phyloP scores from a whole-genome alignment of 1,140 invertebrate species.

The Brachionus angularis region DNA sequence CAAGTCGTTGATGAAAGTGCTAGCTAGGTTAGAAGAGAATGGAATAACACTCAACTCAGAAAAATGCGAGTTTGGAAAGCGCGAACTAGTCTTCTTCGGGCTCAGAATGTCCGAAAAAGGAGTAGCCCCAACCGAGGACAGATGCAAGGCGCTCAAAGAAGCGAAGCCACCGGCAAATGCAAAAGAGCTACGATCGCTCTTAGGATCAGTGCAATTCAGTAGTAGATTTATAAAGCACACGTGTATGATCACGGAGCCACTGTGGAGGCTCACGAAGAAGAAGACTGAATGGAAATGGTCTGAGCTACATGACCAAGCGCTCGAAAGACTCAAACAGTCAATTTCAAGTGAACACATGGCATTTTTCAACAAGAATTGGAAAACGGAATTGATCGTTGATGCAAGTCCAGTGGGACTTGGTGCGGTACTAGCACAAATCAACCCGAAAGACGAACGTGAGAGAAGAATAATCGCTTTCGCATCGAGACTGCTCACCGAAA shows the following conservation, averaged over 20 bases:
- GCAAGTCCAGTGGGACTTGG: conserved; percentile 55
- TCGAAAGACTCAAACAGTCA: not conserved
- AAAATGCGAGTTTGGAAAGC: too few species aligned
- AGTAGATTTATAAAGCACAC: not conserved
- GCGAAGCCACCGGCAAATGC: conserved; percentile 40
- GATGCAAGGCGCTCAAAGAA: conserved; percentile 40
- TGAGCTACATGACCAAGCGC: conserved; percentile 38
- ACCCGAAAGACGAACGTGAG: too few species aligned
- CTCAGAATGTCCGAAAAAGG: conserved; percentile 47
- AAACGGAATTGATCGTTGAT: conserved; percentile 27
- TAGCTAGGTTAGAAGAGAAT: too few species aligned
- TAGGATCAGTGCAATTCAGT: not conserved
- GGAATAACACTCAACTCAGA: too few species aligned
- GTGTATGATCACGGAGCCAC: not conserved
- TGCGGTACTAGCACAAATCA: too few species aligned
- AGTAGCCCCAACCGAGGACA: conserved; percentile 44
- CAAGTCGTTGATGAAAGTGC: too few species aligned
- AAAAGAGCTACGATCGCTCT: conserved; percentile 43
- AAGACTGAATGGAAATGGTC: conserved; percentile 47
- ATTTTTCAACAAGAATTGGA: conserved; percentile 12
- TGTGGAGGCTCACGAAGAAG: conserved; percentile 49
- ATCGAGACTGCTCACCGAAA: not conserved
- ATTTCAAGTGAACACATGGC: not conserved
- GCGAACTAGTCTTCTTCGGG: too few species aligned
- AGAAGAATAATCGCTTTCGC: too few species aligned